Conservation (phyloP, 1,140 invertebrate species). For the Maniola jurtina region DNA sequence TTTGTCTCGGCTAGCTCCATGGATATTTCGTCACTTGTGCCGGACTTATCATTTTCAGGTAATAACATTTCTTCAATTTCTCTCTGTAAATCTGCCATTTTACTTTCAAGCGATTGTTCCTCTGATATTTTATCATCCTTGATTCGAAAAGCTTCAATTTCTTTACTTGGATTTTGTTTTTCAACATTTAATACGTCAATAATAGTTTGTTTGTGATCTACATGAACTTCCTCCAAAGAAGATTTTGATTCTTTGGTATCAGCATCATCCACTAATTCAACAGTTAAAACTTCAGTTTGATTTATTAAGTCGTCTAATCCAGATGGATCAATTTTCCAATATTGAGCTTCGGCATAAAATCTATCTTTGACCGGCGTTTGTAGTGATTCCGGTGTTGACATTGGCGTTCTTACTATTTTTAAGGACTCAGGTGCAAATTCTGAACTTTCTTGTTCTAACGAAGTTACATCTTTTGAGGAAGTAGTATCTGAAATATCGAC, state of each 20-base stretch:
- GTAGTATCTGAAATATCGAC: slow-evolving; percentile 25
- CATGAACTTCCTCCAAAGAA: background rate
- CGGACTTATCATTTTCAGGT: slow-evolving; percentile 67
- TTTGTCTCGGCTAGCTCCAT: slow-evolving; percentile 54
- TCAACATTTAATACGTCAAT: background rate
- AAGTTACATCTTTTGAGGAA: slow-evolving; percentile 34
- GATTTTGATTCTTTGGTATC: slow-evolving; percentile 6
- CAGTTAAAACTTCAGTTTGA: slow-evolving; percentile 46
- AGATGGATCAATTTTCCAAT: slow-evolving; percentile 63
- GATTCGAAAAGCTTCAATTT: background rate
- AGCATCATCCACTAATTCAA: slow-evolving; percentile 35
- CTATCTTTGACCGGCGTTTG: slow-evolving; percentile 71
- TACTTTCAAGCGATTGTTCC: slow-evolving; percentile 66
- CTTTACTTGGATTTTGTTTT: background rate
- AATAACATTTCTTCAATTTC: slow-evolving; percentile 74
- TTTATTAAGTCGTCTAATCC: slow-evolving; percentile 39
- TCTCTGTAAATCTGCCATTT: slow-evolving; percentile 73
- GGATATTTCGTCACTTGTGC: slow-evolving; percentile 51
- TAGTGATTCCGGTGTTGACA: slow-evolving; percentile 61
- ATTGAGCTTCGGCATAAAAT: slow-evolving; percentile 68
- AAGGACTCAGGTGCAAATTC: slow-evolving; percentile 14
- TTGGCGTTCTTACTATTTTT: slow-evolving; percentile 34
- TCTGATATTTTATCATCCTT: slow-evolving; percentile 47
- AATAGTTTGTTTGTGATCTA: background rate
- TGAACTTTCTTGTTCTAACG: slow-evolving; percentile 36